phyloP scores from a whole-genome alignment of 2,113 vertebrate species.

The Thalassoma bifasciatum region DNA sequence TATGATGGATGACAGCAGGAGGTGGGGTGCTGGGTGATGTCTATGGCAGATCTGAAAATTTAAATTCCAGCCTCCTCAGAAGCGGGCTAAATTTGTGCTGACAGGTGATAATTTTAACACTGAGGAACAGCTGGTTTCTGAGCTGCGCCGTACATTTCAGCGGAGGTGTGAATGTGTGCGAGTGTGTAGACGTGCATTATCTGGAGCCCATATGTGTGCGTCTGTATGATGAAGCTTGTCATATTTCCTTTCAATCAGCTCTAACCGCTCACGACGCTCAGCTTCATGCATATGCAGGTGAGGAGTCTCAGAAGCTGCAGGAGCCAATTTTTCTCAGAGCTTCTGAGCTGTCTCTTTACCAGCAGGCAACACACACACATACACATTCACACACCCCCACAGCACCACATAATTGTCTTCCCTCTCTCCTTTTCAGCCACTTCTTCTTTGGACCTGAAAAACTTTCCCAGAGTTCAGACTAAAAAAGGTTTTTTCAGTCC shows the following conservation, averaged over 20 bases:
- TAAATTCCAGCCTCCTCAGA: slow-evolving; percentile 55
- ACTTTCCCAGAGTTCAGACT: slow-evolving; percentile 4
- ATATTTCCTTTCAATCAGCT: slow-evolving; percentile 34
- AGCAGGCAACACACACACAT: slow-evolving; percentile 14
- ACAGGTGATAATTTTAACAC: slow-evolving; percentile 65
- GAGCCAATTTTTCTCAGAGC: slow-evolving; percentile 25
- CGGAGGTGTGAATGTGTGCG: slow-evolving; percentile 4
- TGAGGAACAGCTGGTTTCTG: slow-evolving; percentile 50
- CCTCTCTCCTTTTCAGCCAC: neutral
- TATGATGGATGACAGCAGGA: slow-evolving; percentile 50
- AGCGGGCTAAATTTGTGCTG: slow-evolving; percentile 53
- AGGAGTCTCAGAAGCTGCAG: slow-evolving; percentile 16
- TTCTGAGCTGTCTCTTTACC: slow-evolving; percentile 2
- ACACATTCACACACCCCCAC: neutral
- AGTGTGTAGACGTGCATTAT: slow-evolving; percentile 14
- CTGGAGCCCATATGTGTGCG: neutral
- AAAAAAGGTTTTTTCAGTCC: neutral
- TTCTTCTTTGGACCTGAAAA: slow-evolving; percentile 10
- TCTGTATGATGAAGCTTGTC: slow-evolving; percentile 24
- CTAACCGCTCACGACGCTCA: slow-evolving; percentile 15
- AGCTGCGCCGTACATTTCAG: neutral
- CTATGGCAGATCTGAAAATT: slow-evolving; percentile 42
- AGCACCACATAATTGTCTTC: neutral
- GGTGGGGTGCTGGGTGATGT: slow-evolving; percentile 43
- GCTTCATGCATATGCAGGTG: slow-evolving; percentile 57